phyloP scores from a whole-genome alignment of 2,113 vertebrate genomes.

The Dromas ardeola region DNA sequence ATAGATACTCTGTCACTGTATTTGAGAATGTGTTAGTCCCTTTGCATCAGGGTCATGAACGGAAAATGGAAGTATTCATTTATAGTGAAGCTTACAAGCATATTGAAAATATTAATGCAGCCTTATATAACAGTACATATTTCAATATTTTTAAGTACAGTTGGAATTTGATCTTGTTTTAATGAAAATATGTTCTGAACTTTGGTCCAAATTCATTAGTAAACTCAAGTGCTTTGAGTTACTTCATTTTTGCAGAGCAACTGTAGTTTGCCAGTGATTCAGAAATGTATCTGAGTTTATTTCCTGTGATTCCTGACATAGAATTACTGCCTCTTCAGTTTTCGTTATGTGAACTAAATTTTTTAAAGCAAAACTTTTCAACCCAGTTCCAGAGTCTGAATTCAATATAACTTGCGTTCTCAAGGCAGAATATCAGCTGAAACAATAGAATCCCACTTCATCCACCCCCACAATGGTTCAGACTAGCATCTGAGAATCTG shows the following conservation, averaged over 20 bases:
- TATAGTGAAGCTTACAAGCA: background rate
- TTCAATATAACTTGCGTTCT: background rate
- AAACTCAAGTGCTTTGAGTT: background rate
- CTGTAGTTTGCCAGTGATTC: background rate
- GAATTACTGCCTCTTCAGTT: background rate
- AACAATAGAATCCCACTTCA: background rate
- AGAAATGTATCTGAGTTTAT: background rate
- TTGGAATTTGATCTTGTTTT: background rate
- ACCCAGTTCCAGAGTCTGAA: background rate
- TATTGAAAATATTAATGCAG: background rate
- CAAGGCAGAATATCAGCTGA: background rate
- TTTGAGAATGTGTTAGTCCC: background rate
- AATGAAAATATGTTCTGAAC: background rate
- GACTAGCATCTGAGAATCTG: background rate
- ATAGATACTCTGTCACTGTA: background rate
- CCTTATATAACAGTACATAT: background rate
- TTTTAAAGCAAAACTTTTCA: background rate
- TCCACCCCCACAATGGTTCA: background rate
- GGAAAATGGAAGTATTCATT: background rate
- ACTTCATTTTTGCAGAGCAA: background rate
- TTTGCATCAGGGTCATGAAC: background rate
- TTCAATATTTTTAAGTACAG: background rate
- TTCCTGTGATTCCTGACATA: background rate
- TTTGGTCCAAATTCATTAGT: background rate
- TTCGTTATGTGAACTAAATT: background rate